phyloP scores from a whole-genome alignment of 2,113 vertebrate species.

The Nycticorax nycticorax region DNA sequence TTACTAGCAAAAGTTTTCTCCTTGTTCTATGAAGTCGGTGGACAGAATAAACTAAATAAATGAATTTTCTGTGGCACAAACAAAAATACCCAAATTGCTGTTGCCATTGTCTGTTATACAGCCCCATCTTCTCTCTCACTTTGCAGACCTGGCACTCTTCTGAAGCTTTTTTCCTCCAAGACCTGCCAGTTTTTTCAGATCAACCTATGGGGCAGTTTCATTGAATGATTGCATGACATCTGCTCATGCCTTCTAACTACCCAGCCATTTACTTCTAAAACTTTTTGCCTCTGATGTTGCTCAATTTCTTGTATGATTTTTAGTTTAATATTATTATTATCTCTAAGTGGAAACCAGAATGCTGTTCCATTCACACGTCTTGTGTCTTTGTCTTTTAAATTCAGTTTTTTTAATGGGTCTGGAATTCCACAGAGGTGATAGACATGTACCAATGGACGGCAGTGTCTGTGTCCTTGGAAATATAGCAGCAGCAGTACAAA shows the following conservation, averaged over 20 bases:
- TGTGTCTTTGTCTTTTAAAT: neutral
- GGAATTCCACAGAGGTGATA: neutral
- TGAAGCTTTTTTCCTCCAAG: neutral
- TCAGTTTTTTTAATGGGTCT: neutral
- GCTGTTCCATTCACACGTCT: neutral
- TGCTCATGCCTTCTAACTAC: neutral
- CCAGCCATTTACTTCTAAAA: neutral
- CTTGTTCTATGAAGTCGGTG: neutral
- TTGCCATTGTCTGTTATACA: neutral
- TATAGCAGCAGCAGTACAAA: neutral
- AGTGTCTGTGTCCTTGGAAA: neutral
- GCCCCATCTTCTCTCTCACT: neutral
- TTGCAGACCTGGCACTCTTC: neutral
- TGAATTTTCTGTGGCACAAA: neutral
- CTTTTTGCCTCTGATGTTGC: neutral
- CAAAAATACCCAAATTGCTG: neutral
- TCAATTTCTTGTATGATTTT: neutral
- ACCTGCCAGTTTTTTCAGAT: neutral
- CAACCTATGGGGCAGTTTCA: neutral
- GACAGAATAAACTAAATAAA: neutral
- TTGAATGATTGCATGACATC: neutral
- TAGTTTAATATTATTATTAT: neutral
- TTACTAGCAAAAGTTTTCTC: neutral
- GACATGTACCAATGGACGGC: neutral
- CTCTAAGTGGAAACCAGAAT: neutral